These are phyloP conservation scores for Delphinapterus leucas DNA, from an alignment of 2,113 vertebrate genomes.

Conservation along the genomic window DNA sequence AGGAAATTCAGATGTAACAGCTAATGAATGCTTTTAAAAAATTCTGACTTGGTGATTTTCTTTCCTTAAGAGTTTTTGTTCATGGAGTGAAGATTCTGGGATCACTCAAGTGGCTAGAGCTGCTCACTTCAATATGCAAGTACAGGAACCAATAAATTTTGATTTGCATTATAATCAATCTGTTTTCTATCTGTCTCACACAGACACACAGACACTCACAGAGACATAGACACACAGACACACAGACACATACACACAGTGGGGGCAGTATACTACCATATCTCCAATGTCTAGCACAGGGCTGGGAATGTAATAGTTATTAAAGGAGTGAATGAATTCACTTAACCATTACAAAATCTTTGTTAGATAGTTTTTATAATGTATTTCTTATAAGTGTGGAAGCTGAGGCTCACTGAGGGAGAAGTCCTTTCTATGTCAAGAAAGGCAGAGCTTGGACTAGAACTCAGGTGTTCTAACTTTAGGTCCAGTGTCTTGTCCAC, in stretches of 20 bases:
- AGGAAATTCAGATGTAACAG: conserved; percentile 34
- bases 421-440: background rate
- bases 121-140: background rate
- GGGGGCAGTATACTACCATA: background rate
- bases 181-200: background rate
- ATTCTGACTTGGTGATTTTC: background rate
- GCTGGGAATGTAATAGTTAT: background rate
- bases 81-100: conserved; percentile 12
- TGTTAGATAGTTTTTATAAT: conserved; percentile 20
- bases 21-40: conserved; percentile 26
- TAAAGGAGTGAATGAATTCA: conserved; percentile 14
- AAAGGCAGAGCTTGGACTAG: background rate
- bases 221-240: background rate
- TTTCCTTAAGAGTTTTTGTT: conserved; percentile 41
- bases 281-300: background rate
- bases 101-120: background rate
- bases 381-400: background rate
- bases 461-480: conserved; percentile 8
- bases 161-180: background rate
- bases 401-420: background rate
- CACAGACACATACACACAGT: background rate
- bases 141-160: background rate
- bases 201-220: background rate
- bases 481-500: background rate
- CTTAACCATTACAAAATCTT: conserved; percentile 2